A percentile compares a stretch with the other conserved stretches of the same genome.
phyloP scores from a whole-genome alignment of 2,113 vertebrate species.

The Campylorhamphus procurvoides region DNA sequence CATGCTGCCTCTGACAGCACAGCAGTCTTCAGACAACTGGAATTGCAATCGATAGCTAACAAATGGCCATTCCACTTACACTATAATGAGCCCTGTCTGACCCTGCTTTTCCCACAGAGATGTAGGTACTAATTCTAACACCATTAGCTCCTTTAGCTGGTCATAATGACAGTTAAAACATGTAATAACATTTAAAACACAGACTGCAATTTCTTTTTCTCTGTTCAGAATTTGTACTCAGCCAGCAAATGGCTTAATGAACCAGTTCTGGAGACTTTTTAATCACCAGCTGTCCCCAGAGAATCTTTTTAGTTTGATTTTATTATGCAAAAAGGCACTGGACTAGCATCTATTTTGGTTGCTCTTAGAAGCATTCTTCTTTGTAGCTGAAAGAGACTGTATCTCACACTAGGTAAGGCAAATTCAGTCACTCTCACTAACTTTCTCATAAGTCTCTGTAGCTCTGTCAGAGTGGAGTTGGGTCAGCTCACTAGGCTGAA shows the following conservation, averaged over 20 bases:
- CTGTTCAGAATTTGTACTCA: constrained; percentile 40
- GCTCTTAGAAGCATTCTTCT: background rate
- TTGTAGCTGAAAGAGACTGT: background rate
- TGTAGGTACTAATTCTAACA: constrained; percentile 10
- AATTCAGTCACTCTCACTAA: background rate
- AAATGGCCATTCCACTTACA: constrained; percentile 41
- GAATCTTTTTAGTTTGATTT: background rate
- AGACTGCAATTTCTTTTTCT: constrained; percentile 31
- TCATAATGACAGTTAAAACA: constrained; percentile 39
- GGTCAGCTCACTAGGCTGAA: background rate
- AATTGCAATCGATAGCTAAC: constrained; percentile 26
- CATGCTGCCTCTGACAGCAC: background rate
- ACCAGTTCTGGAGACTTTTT: background rate
- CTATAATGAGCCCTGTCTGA: constrained; percentile 4
- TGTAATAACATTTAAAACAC: constrained; percentile 47
- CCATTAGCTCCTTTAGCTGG: constrained; percentile 5
- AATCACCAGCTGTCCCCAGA: constrained; percentile 2
- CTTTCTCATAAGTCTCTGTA: background rate
- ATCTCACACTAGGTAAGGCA: background rate
- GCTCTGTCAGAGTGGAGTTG: background rate
- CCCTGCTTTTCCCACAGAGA: constrained; percentile 21
- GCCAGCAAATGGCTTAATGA: background rate
- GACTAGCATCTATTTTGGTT: background rate
- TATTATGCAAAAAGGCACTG: background rate
- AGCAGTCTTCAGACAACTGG: constrained; percentile 16